Percentiles rank a stretch among this genome's conserved stretches.
These are phyloP conservation scores for Cyphomyrus plagiostoma DNA, from an alignment of 2,113 vertebrate species.

Conservation along the genomic window DNA sequence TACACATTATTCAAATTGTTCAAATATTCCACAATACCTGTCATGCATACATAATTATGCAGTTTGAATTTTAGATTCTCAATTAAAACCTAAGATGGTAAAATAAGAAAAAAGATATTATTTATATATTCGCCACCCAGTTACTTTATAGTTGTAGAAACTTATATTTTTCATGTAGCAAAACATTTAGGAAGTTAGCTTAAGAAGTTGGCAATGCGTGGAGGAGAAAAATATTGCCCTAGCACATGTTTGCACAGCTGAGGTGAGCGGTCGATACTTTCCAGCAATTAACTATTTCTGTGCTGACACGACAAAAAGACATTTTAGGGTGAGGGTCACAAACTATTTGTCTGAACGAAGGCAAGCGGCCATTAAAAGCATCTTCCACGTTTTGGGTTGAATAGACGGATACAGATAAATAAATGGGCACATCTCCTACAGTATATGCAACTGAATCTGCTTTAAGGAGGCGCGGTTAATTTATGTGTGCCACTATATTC, in stretches of 20 bases:
- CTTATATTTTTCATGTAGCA: constrained; percentile 10
- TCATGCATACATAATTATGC: neutral
- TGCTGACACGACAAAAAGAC: neutral
- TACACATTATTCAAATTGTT: neutral
- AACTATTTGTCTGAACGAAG: neutral
- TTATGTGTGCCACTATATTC: neutral
- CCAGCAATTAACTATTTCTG: constrained; percentile 18
- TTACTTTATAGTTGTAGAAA: neutral
- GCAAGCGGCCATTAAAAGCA: neutral
- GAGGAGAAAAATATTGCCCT: constrained; percentile 25
- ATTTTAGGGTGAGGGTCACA: constrained; percentile 2
- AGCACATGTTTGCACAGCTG: constrained; percentile 33
- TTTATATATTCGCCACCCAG: neutral
- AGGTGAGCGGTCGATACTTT: constrained; percentile 30
- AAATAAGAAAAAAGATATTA: neutral
- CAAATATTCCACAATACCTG: neutral
- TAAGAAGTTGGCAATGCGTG: constrained; percentile 27
- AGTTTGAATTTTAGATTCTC: neutral
- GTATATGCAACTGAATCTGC: neutral
- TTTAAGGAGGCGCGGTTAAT: neutral
- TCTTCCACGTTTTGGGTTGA: neutral
- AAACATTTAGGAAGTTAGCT: constrained; percentile 23
- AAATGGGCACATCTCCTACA: neutral
- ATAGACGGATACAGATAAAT: neutral
- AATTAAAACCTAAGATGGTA: neutral